Base-by-base conservation (phyloP, 2,797 vertebrate genomes). In the Gobio occitaniae region DNA sequence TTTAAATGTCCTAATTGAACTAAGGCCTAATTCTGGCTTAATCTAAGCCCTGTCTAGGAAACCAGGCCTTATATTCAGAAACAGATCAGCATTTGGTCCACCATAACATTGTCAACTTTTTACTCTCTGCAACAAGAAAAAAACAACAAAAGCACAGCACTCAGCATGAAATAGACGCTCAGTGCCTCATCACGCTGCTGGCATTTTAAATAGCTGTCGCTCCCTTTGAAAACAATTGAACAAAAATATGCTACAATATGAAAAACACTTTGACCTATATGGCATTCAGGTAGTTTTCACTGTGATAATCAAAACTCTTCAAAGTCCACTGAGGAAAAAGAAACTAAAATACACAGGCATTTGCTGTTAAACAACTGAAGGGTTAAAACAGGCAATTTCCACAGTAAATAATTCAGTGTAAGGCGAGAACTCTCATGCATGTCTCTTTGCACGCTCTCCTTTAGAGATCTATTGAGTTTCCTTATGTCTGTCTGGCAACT, bases 381-480 rank as follows among this genome's bases (percentile, higher is more conserved):
- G 83, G 56, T 84, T 65, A 78, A 82, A 87, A 76, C 32, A 10
- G 65, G 47, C 25, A 5, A 48, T 87, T 82, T 85, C 11, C 21
- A 32, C 12, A 32, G 16, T 88, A 32, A 83, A 88, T 87, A 79
- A 87, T 88, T 87, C 38, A 88, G 61, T 71, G 87, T 87, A 87
- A 88, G 48, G 47, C 1, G 79, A 88, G 79, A 79, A 36, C 68
- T 48, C 69, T 41, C 13, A 0, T 21, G 6, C 75, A 65, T 78
- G 71, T 54, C 78, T 48, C 70, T 41, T 68, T 54, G 36, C 13
- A 61, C 6, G 38, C 36, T 75, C 70, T 84, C 41, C 54, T 78
- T 54, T 71, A 15, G 44, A 85, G 76, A 50, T 86, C 78, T 70
- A 85, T 87, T 78, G 29, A 76, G 80, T 88, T 89, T 84, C 86